These are phyloP conservation scores for Leucopsar rothschildi DNA, from an alignment of 2,113 vertebrate species.

Conservation along the genomic window DNA sequence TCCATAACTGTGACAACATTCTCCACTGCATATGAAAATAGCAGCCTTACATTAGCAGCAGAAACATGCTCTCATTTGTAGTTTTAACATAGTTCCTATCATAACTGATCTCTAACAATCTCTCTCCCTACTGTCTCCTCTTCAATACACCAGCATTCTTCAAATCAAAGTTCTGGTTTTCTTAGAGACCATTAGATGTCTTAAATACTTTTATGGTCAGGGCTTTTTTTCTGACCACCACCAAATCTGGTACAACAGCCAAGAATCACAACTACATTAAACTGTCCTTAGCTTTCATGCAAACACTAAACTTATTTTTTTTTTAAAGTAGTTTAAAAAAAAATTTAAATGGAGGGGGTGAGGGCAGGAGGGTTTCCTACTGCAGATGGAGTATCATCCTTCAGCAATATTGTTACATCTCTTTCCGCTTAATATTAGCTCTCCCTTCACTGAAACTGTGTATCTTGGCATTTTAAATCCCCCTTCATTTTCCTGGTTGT, in stretches of 20 bases:
- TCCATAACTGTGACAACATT: neutral
- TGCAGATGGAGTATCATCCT: constrained; percentile 31
- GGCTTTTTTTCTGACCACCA: neutral
- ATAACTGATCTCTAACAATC: neutral
- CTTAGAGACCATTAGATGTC: neutral
- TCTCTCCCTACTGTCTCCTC: neutral
- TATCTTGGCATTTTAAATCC: constrained; percentile 71
- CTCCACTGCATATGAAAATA: neutral
- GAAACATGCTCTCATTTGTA: neutral
- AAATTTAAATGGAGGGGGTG: accelerated
- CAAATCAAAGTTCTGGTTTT: constrained; percentile 2
- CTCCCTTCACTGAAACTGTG: constrained; percentile 59
- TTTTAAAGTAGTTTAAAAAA: too few species aligned
- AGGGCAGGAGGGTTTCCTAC: neutral
- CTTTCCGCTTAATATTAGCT: constrained; percentile 56
- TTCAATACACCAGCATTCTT: neutral
- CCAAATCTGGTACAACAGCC: neutral
- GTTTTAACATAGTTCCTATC: neutral
- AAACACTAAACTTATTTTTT: neutral
- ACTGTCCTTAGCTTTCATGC: neutral
- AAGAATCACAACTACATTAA: neutral
- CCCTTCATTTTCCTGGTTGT: constrained; percentile 67
- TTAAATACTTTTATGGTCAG: neutral
- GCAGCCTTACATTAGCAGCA: neutral
- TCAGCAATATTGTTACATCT: constrained; percentile 57